phyloP scores from a whole-genome alignment of 2,888 invertebrate genomes.

The Plusia festucae region DNA sequence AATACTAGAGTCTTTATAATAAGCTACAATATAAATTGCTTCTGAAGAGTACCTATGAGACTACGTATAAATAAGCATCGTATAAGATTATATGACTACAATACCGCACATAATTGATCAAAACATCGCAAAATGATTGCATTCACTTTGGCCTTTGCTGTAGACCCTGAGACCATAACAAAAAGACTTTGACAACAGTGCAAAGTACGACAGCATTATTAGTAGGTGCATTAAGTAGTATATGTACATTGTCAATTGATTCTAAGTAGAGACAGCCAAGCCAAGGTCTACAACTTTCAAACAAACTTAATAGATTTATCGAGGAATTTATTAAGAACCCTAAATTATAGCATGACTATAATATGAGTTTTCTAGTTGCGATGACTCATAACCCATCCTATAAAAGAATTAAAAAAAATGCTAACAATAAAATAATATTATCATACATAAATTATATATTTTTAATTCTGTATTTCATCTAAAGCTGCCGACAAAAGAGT shows the following conservation, averaged over 20 bases:
- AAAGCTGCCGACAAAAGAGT: too few species aligned
- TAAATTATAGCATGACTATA: neutral
- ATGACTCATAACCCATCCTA: neutral
- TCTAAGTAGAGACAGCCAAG: conserved; percentile 17
- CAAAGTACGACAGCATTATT: neutral
- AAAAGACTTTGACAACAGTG: neutral
- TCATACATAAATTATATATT: too few species aligned
- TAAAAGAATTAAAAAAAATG: too few species aligned
- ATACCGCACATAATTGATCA: neutral
- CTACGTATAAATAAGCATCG: too few species aligned
- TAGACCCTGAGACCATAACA: neutral
- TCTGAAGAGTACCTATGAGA: too few species aligned
- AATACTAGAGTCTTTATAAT: too few species aligned
- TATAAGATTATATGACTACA: too few species aligned
- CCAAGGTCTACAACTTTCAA: conserved; percentile 51
- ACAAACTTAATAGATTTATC: conserved; percentile 21
- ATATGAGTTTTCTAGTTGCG: neutral
- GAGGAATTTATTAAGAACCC: conserved; percentile 18
- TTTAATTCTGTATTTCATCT: too few species aligned
- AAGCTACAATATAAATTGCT: neutral
- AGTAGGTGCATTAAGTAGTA: conserved; percentile 16
- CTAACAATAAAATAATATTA: too few species aligned
- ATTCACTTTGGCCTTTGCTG: neutral
- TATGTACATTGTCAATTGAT: conserved; percentile 23
- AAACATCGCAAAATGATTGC: neutral